Evolutionary conservation across 1,140 invertebrate genomes (phyloP), one percentile per base, ranked within the genome.

Genomic region (Acromyrmex echinatior): DNA sequence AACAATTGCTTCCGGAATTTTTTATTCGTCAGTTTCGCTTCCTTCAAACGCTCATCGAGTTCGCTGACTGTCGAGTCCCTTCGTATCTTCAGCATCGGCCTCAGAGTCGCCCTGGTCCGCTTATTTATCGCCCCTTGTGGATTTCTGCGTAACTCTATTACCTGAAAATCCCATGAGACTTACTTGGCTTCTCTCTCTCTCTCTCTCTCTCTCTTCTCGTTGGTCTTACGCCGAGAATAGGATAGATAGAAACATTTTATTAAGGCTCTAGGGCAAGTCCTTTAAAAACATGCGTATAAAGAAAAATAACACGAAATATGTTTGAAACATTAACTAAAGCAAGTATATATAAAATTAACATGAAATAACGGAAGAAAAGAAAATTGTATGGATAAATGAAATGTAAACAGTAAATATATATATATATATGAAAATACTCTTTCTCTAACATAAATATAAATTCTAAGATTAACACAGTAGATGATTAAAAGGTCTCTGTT

Each of bases 71-170:
- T 97, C 3, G 97, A 97, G 87, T 97, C 97, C 73, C 97, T 95
- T 60, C 97, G 95, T 12, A 96, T 96, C 88, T 97, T 97, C n/a
- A 97, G 97, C 96, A 97, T 97, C 10, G 97, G 97, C 73, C 97
- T 96, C n/a, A 98, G 94, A 4, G 97, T 98, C 0, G 97, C 97
- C 53, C 97, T 95, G 60, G 98, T 97, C 84, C 98, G 95, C 90
- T 98, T 98, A 92, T 98, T 98, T 65, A 98, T 97, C 6, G 97
- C 97, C 2, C 98, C 98, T 91, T 97, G 97, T 2, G 98, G 98
- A 96, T 99, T 99, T 87, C 98, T 96, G 89, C 97, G 97, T 35
- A 99, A 96, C 95, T 99, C 98, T 88, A 99, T 96, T 31, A 99
- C 95, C 98, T 99, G 95, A 12, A 95, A 73, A 66, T 78, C 66